phyloP scores from a whole-genome alignment of 2,888 invertebrate species.

The Mystacides longicornis region DNA sequence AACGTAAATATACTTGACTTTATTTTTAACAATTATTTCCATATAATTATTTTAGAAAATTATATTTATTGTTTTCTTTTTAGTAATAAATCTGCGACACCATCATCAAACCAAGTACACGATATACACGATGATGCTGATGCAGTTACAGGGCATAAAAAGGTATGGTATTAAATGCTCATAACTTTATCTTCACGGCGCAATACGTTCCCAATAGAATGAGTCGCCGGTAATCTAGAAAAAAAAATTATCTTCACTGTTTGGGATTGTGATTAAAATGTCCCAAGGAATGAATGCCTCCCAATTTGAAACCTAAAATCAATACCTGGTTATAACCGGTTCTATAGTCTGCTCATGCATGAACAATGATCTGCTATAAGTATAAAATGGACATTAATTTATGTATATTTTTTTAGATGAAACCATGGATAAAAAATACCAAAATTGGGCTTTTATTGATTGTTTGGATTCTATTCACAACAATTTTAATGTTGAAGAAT shows the following conservation, averaged over 20 bases:
- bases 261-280: no score
- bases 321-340: no score
- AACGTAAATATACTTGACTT: not conserved
- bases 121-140: constrained; percentile 19
- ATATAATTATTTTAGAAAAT: not conserved
- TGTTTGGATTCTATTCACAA: constrained; percentile 63
- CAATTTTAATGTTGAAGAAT: constrained; percentile 59
- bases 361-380: no score
- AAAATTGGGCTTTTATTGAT: constrained; percentile 53
- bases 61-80: constrained; percentile 3
- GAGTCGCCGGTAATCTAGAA: no score
- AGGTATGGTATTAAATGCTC: constrained; percentile 12
- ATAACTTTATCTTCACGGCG: no score
- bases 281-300: no score
- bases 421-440: constrained; percentile 33
- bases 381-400: not conserved
- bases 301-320: no score
- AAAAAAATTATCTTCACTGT: no score
- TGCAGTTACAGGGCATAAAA: constrained; percentile 25
- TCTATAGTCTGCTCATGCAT: no score
- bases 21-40: not conserved
- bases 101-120: constrained; percentile 1
- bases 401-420: constrained; percentile 31
- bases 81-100: constrained; percentile 8
- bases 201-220: no score